These are phyloP conservation scores for Chelmon rostratus DNA, from an alignment of 2,797 vertebrate genomes.

Conservation along the genomic window DNA sequence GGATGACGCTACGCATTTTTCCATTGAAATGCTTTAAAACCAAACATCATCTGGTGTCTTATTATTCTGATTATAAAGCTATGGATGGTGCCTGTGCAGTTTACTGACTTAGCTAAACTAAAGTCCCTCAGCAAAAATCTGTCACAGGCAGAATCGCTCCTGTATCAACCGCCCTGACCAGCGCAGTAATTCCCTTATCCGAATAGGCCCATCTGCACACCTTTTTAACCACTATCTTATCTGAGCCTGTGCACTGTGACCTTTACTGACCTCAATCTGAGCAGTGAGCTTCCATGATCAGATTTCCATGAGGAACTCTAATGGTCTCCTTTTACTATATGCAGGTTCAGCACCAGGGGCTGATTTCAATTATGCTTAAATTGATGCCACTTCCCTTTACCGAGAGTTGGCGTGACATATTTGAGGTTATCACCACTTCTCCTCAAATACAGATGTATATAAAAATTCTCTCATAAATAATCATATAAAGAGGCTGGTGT, in stretches of 20 bases:
- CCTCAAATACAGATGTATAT: conserved; percentile 40
- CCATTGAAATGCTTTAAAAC: not conserved
- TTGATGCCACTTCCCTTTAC: conserved; percentile 21
- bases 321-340: conserved; percentile 23
- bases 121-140: conserved; percentile 28
- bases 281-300: conserved; percentile 52
- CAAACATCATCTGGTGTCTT: not conserved
- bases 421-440: conserved; percentile 33
- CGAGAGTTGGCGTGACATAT: conserved; percentile 6
- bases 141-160: conserved; percentile 2
- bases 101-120: conserved; percentile 3
- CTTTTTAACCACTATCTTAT: conserved; percentile 62
- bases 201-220: conserved; percentile 46
- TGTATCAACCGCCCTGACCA: conserved; percentile 40
- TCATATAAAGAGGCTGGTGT: conserved; percentile 41
- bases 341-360: conserved; percentile 11
- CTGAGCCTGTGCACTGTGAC: conserved; percentile 40
- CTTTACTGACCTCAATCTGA: conserved; percentile 59
- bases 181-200: conserved; percentile 50
- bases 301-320: conserved; percentile 50
- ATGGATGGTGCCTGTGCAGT: not conserved
- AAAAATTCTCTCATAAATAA: conserved; percentile 54
- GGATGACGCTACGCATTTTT: not conserved
- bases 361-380: conserved; percentile 51
- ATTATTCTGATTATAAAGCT: not conserved